Evolutionary conservation across 1,140 invertebrate genomes (phyloP).

Genomic region (Brevipalpus yothersi): DNA sequence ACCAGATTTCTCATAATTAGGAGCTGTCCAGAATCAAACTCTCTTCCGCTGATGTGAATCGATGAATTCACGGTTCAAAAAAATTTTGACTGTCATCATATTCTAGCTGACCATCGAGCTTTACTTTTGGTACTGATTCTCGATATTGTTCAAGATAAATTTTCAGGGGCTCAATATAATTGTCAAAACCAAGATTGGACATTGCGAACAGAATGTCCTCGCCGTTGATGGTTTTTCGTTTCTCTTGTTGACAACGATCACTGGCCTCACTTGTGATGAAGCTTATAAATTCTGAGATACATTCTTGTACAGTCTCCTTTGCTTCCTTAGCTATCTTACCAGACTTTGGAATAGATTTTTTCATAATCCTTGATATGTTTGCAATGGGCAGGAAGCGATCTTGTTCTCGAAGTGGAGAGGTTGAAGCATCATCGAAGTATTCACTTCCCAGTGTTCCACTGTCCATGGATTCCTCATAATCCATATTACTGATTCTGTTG

Average conservation of each 20-base stretch:
- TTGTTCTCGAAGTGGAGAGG: slow-evolving; percentile 29
- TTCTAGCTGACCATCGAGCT: not conserved
- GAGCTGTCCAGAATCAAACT: no score
- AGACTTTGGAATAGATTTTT: slow-evolving; percentile 76
- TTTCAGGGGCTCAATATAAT: slow-evolving; percentile 94
- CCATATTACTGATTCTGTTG: not conserved
- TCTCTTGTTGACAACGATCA: slow-evolving; percentile 86
- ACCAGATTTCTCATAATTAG: no score
- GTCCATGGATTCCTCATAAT: not conserved
- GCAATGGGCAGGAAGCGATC: slow-evolving; percentile 91
- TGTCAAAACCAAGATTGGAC: slow-evolving; percentile 88
- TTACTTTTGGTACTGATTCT: slow-evolving; percentile 26
- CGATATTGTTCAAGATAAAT: slow-evolving; percentile 89
- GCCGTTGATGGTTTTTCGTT: slow-evolving; percentile 95
- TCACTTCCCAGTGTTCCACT: not conserved
- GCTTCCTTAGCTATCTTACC: slow-evolving; percentile 99
- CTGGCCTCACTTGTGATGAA: slow-evolving; percentile 97
- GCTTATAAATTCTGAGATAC: slow-evolving; percentile 97
- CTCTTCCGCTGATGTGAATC: no score
- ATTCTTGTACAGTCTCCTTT: slow-evolving; percentile 96
- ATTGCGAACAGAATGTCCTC: slow-evolving; percentile 95
- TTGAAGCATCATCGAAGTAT: slow-evolving; percentile 11
- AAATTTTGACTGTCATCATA: no score
- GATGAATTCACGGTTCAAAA: no score
- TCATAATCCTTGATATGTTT: slow-evolving; percentile 98